A percentile compares a stretch with the other conserved stretches of the same genome.
Evolutionary conservation across 2,888 invertebrate species (phyloP).

Genomic region (Drosophila nr. fundita): DNA sequence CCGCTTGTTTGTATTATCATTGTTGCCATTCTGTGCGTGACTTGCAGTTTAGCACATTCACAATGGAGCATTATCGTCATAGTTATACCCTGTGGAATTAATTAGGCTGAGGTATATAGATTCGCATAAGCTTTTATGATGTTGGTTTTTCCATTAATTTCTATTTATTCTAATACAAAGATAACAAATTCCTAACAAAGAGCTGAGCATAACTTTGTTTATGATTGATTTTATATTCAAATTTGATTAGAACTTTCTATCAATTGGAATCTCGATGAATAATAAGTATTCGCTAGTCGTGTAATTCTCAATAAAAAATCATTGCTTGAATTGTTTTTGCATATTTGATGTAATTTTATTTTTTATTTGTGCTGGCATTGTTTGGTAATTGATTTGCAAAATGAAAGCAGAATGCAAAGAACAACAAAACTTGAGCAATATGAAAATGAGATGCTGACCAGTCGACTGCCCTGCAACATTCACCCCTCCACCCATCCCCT

Average conservation of each 20-base stretch:
- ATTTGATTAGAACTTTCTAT: neutral
- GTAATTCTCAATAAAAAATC: neutral
- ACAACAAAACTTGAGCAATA: slow-evolving; percentile 55
- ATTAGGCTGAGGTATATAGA: neutral
- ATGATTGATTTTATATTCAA: neutral
- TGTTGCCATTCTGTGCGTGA: slow-evolving; percentile 39
- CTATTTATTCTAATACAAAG: neutral
- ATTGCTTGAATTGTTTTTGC: slow-evolving; percentile 26
- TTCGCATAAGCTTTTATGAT: neutral
- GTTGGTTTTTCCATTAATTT: neutral
- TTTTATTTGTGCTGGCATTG: slow-evolving; percentile 44
- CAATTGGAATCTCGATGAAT: neutral
- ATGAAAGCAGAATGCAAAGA: slow-evolving; percentile 40
- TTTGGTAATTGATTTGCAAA: slow-evolving; percentile 66
- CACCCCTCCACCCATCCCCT: neutral
- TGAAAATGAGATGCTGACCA: slow-evolving; percentile 65
- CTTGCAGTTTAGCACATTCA: slow-evolving; percentile 13
- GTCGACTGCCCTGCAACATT: neutral
- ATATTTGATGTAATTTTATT: slow-evolving; percentile 32
- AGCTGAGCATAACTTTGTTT: neutral
- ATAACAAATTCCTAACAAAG: neutral
- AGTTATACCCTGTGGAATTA: neutral
- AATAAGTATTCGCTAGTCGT: neutral
- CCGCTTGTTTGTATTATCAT: slow-evolving; percentile 10
- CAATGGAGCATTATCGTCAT: slow-evolving; percentile 3